phyloP scores from a whole-genome alignment of 1,140 invertebrate species.

The Zeugodacus cucurbitae region DNA sequence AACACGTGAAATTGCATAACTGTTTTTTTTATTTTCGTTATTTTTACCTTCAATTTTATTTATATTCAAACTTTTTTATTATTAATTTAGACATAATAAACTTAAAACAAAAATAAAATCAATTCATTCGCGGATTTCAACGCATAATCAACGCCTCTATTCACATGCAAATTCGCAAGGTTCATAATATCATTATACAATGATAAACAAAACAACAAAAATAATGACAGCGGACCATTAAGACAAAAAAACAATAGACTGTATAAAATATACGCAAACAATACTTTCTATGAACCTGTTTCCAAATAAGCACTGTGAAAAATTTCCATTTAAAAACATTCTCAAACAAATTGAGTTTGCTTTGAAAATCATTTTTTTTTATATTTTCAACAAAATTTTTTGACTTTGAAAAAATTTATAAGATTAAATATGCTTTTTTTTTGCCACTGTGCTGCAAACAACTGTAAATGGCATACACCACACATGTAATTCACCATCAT shows the following conservation, averaged over 20 bases:
- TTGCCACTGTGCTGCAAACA: not conserved
- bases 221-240: not conserved
- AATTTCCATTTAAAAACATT: not conserved
- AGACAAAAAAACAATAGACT: not conserved
- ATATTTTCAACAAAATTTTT: not conserved
- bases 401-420: not conserved
- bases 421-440: not conserved
- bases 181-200: not conserved
- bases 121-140: not conserved
- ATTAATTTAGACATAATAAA: no score
- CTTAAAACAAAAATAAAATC: not conserved
- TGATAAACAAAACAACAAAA: not conserved
- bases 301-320: not conserved
- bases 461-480: not conserved
- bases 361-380: not conserved
- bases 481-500: not conserved
- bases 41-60: not conserved
- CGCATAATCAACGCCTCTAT: not conserved
- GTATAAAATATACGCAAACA: not conserved
- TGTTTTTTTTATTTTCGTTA: no score
- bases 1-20: no score
- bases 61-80: not conserved
- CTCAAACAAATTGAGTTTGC: not conserved
- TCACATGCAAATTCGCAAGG: constrained; percentile 2
- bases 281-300: not conserved